These are phyloP conservation scores for Lutraria rhynchaena DNA, from an alignment of 1,140 invertebrate species.

Conservation along the genomic window DNA sequence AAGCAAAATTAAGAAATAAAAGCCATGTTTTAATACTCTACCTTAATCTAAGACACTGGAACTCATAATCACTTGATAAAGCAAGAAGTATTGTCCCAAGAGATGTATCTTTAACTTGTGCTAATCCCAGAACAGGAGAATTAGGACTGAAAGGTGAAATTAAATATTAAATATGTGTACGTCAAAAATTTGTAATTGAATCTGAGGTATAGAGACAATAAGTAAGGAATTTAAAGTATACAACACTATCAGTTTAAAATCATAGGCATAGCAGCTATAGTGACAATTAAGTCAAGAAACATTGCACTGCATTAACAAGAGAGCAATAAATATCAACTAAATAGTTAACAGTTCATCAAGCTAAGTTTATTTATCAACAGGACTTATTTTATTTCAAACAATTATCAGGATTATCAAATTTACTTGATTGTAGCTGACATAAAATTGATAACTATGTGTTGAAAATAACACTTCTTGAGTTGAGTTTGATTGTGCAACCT, in stretches of 20 bases:
- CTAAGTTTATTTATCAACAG: too few species aligned
- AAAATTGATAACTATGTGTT: too few species aligned
- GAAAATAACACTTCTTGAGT: too few species aligned
- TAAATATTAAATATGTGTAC: not conserved
- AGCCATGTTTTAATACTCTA: too few species aligned
- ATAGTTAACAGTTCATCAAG: too few species aligned
- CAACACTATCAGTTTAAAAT: not conserved
- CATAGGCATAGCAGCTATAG: constrained; percentile 81
- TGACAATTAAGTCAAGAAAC: constrained; percentile 89
- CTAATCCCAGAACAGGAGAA: constrained; percentile 79
- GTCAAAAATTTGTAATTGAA: not conserved
- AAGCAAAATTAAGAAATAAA: too few species aligned
- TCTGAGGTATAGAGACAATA: not conserved
- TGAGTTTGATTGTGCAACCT: too few species aligned
- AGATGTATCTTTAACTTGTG: constrained; percentile 69
- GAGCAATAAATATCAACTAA: too few species aligned
- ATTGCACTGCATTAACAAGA: too few species aligned
- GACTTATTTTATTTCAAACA: too few species aligned
- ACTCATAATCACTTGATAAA: constrained; percentile 77
- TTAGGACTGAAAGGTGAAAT: constrained; percentile 70
- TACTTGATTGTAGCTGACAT: too few species aligned
- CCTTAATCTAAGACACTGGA: constrained; percentile 79
- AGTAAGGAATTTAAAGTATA: not conserved
- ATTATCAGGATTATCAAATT: too few species aligned
- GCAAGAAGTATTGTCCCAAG: constrained; percentile 75